Conservation (phyloP, 2,113 vertebrate species). For the Myxocyprinus asiaticus region DNA sequence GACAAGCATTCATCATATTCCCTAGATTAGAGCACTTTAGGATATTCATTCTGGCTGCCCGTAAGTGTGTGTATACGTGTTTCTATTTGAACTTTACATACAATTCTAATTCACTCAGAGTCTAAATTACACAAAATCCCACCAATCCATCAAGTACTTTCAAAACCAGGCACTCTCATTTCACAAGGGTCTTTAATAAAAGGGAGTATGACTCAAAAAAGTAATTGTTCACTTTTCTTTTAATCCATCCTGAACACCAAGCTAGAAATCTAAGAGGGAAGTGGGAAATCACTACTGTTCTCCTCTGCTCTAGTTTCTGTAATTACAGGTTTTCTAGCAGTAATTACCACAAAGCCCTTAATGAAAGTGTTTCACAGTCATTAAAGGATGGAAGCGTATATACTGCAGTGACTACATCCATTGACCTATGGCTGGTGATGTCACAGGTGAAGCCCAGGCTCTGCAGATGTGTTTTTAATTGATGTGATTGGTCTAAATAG, state of each 20-base stretch:
- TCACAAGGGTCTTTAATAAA: constrained; percentile 11
- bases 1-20: constrained; percentile 10
- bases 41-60: constrained; percentile 27
- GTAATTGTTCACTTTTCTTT: constrained; percentile 7
- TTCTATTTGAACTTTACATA: too few relatives aligned
- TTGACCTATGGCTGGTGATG: constrained; percentile 14
- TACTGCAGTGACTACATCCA: constrained; percentile 8
- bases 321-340: constrained; percentile 39
- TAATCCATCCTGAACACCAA: neutral
- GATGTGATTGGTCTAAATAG: neutral
- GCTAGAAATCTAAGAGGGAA: neutral
- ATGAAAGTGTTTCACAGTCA: constrained; percentile 31
- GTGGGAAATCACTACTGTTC: neutral
- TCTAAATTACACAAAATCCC: neutral
- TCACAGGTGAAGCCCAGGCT: neutral
- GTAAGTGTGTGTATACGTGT: neutral
- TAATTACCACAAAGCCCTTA: constrained; percentile 34
- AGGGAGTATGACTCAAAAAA: constrained; percentile 2
- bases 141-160: neutral
- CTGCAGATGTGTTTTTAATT: neutral
- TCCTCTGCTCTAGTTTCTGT: constrained; percentile 33
- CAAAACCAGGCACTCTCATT: neutral
- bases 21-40: constrained; percentile 16
- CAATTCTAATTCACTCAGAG: too few relatives aligned
- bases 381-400: constrained; percentile 3